These are phyloP conservation scores for Phoebastria nigripes DNA, from an alignment of 2,797 vertebrate species.

Conservation along the genomic window DNA sequence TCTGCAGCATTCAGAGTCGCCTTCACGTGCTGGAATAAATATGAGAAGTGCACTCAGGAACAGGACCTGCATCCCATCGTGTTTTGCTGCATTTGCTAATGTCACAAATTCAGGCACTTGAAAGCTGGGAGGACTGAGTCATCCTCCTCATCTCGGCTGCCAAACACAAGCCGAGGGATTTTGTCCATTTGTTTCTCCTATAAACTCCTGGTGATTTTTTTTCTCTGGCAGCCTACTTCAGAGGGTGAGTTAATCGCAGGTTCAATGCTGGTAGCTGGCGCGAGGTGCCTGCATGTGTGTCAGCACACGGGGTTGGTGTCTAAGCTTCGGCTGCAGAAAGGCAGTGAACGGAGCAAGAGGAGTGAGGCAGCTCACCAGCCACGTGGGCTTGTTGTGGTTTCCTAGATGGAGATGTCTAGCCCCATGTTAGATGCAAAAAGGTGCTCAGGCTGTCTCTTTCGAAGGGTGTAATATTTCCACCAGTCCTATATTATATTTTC, in stretches of 20 bases:
- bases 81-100: not conserved
- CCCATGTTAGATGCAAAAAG: not conserved
- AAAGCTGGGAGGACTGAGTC: not conserved
- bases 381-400: rapidly evolving
- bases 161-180: not conserved
- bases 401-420: not conserved
- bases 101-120: not conserved
- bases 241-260: rapidly evolving
- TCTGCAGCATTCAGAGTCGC: not conserved
- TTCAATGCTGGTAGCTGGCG: rapidly evolving
- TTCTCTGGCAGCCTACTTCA: not conserved
- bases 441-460: not conserved
- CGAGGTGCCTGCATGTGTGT: rapidly evolving
- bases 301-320: not conserved
- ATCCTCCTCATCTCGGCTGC: not conserved
- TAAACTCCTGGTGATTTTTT: not conserved
- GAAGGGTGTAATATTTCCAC: not conserved
- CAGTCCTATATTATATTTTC: not conserved
- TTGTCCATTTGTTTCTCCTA: not conserved
- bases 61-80: not conserved
- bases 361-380: not conserved
- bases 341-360: not conserved
- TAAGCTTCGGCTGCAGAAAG: not conserved
- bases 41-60: not conserved
- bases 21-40: not conserved